Evolutionary conservation across 2,797 vertebrate species (phyloP).

Genomic region (Catostomus latipinnis): DNA sequence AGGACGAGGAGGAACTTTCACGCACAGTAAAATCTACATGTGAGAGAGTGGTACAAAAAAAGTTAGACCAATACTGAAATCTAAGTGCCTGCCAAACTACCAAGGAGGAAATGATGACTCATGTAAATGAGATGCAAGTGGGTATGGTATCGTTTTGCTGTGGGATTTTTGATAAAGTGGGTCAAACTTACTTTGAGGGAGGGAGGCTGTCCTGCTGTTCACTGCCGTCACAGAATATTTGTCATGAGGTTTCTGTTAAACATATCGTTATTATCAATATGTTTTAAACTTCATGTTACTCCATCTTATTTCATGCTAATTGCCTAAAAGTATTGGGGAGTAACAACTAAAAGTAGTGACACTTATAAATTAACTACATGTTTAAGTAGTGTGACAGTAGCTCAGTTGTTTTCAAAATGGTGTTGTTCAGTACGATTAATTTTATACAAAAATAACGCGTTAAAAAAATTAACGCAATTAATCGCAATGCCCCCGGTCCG

Average conservation of each 20-base stretch:
- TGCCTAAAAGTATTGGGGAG: too few relatives aligned
- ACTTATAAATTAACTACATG: too few relatives aligned
- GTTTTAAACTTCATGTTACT: neutral
- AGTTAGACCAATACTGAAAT: neutral
- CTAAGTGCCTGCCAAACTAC: neutral
- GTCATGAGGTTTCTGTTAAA: conserved; percentile 86
- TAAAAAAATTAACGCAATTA: too few relatives aligned
- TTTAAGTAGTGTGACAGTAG: too few relatives aligned
- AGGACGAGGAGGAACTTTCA: conserved; percentile 73
- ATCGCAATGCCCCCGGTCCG: too few relatives aligned
- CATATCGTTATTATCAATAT: neutral
- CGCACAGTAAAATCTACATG: conserved; percentile 84
- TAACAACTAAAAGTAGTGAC: too few relatives aligned
- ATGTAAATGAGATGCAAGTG: neutral
- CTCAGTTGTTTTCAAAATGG: too few relatives aligned
- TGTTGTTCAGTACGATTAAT: too few relatives aligned
- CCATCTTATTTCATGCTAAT: neutral
- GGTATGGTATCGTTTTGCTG: neutral
- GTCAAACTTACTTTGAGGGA: conserved; percentile 80
- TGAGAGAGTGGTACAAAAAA: conserved; percentile 23
- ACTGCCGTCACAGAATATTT: conserved; percentile 74
- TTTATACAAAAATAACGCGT: too few relatives aligned
- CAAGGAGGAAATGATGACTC: too few relatives aligned
- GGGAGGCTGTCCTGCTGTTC: conserved; percentile 77
- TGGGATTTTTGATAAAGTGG: neutral